Conservation (phyloP, 1,140 invertebrate genomes). For the Drosophila guanche region DNA sequence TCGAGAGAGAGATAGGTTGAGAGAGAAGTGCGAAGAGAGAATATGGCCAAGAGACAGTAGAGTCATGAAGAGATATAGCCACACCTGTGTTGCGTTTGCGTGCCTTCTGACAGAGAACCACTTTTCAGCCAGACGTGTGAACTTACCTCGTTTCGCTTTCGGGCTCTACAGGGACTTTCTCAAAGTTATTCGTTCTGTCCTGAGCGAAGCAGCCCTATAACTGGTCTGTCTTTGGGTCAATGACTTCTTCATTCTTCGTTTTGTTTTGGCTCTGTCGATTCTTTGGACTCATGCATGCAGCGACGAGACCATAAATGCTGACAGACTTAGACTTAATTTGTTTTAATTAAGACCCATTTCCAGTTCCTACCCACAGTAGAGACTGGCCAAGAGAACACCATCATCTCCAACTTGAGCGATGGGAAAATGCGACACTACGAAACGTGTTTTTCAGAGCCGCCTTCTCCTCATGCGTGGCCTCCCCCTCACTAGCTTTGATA, state of each 20-base stretch:
- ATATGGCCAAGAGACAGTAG: constrained; percentile 1
- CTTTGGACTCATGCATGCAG: neutral
- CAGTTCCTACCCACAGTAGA: constrained; percentile 30
- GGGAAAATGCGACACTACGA: constrained; percentile 63
- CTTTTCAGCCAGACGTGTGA: constrained; percentile 47
- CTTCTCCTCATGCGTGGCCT: neutral
- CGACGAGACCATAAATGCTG: neutral
- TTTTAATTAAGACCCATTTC: constrained; percentile 43
- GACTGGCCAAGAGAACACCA: constrained; percentile 7
- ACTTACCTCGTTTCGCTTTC: constrained; percentile 74
- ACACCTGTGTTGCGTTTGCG: constrained; percentile 73
- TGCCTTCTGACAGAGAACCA: constrained; percentile 30
- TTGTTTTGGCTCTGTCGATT: constrained; percentile 67
- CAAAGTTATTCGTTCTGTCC: constrained; percentile 3
- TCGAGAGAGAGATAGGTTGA: constrained; percentile 40
- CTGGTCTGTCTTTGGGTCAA: constrained; percentile 76
- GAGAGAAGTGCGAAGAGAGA: constrained; percentile 3
- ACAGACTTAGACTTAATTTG: neutral
- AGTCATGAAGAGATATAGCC: constrained; percentile 24
- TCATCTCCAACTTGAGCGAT: constrained; percentile 44
- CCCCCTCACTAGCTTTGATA: constrained; percentile 33
- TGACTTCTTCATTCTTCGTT: constrained; percentile 58
- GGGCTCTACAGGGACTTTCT: constrained; percentile 38
- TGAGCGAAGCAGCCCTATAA: constrained; percentile 64
- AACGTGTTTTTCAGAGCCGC: constrained; percentile 49